A percentile compares a stretch with the other conserved stretches of the same genome.
Evolutionary conservation across 2,113 vertebrate genomes (phyloP).

Genomic region (Gambusia holbrooki): DNA sequence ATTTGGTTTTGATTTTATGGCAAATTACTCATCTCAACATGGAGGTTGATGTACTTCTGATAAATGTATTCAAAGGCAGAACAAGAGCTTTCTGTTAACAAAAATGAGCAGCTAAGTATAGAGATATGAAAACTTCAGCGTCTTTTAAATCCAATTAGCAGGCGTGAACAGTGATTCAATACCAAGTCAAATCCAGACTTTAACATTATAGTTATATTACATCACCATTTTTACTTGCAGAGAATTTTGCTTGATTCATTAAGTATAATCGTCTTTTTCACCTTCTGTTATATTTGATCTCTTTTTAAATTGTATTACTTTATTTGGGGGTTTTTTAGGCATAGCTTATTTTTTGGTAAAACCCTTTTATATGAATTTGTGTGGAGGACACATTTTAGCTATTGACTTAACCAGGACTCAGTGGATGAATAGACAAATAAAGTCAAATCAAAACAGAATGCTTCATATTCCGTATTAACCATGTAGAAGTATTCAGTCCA

Average conservation of each 20-base stretch:
- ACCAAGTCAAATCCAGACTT: neutral
- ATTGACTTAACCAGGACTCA: neutral
- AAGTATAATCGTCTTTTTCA: neutral
- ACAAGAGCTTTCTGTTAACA: neutral
- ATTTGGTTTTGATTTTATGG: constrained; percentile 14
- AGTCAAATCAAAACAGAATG: neutral
- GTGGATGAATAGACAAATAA: neutral
- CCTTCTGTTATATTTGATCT: neutral
- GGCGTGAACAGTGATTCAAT: neutral
- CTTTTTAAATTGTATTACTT: neutral
- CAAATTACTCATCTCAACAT: constrained; percentile 8
- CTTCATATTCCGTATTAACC: too few relatives aligned
- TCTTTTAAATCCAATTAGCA: neutral
- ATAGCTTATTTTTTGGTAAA: neutral
- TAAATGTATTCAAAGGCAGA: neutral
- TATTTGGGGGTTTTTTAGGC: neutral
- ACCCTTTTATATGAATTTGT: neutral
- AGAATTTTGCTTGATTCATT: neutral
- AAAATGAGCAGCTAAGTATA: neutral
- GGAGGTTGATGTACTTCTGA: constrained; percentile 9
- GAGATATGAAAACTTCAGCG: neutral
- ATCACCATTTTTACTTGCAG: neutral
- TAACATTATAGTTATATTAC: neutral
- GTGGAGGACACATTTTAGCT: neutral
- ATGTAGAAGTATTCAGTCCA: too few relatives aligned